Base-by-base conservation (phyloP, 1,140 invertebrate species). In the Alviniconcha marisindica region DNA sequence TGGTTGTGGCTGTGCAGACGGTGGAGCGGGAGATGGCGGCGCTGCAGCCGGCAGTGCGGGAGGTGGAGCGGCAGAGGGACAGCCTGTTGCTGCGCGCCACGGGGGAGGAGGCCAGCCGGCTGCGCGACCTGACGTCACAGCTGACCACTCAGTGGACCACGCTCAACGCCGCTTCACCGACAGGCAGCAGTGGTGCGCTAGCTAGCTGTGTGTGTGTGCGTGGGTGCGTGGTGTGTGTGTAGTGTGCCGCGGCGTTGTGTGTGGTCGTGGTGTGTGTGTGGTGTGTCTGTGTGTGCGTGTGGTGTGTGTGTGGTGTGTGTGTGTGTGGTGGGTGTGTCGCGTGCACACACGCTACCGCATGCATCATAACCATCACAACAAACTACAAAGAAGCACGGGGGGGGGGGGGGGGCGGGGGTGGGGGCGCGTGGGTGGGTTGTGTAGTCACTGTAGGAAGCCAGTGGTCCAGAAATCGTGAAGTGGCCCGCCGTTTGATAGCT, bases 81-180 rank as follows among this genome's bases (percentile, higher is more conserved):
- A 54, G 28, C 73, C 7, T 24, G 2, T 2, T 76, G 42, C 2
- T 5, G 40, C 24, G 15, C 24, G n/a, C 21, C 4, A 1, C 24
- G 1, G 73, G 42, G 7, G 73, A 51, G 24, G 42, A 10, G 24
- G 24, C 4, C 24, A 24, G 7, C 40, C 21, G 73, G 18, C 73
- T 76, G 28, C 2, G 40, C n/a, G 73, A 76, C 18, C 73, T 76
- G 42, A 76, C 42, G 38, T 51, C 73, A 38, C 73, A 76, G 44
- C 73, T 76, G 28, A 28, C 24, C 73, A 76, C 73, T 21, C 73
- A 76, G 73, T 76, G 73, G 73, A 31, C 42, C 73, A 76, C 73
- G 12, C 42, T 76, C 40, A 54, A n/a, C 44, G 73, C 44, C 42
- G 73, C 73, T 51, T 40, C 24, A 21, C 14, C n/a, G 73, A 76